phyloP scores from a whole-genome alignment of 2,888 invertebrate species.

The Cetonia aurata region DNA sequence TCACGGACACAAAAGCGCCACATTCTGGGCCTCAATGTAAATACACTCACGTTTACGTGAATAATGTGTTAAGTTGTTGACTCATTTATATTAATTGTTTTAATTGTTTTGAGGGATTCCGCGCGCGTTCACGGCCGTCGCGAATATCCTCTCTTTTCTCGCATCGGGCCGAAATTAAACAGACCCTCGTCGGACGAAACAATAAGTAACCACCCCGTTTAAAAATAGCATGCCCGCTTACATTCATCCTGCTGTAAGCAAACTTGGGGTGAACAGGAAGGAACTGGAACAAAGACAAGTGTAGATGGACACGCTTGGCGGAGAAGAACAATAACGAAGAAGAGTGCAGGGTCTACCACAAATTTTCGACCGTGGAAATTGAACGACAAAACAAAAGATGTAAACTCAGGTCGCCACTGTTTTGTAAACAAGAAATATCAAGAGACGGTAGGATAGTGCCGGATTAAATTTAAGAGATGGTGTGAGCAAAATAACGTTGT shows the following conservation, averaged over 20 bases:
- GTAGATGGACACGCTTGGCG: constrained; percentile 32
- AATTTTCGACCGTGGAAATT: constrained; percentile 36
- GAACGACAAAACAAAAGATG: constrained; percentile 14
- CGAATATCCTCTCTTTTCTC: constrained; percentile 31
- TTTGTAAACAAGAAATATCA: no score
- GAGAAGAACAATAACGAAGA: constrained; percentile 28
- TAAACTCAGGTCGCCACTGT: constrained; percentile 13
- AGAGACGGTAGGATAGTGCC: no score
- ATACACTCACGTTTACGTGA: constrained; percentile 40
- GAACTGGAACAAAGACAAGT: constrained; percentile 32
- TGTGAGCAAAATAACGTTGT: no score
- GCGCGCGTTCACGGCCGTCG: constrained; percentile 5
- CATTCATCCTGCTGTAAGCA: constrained; percentile 28
- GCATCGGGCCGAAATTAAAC: constrained; percentile 21
- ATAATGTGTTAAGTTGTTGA: constrained; percentile 43
- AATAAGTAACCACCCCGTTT: constrained; percentile 28
- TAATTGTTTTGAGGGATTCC: constrained; percentile 42
- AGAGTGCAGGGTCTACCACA: not conserved
- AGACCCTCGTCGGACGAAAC: constrained; percentile 33
- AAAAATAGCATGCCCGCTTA: constrained; percentile 19
- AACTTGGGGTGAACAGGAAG: constrained; percentile 31
- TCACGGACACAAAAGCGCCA: constrained; percentile 24
- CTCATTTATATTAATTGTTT: constrained; percentile 44
- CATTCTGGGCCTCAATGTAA: constrained; percentile 26
- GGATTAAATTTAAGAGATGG: no score